Evolutionary conservation across 2,888 invertebrate species (phyloP).

Genomic region (Drosophila maculinotata): DNA sequence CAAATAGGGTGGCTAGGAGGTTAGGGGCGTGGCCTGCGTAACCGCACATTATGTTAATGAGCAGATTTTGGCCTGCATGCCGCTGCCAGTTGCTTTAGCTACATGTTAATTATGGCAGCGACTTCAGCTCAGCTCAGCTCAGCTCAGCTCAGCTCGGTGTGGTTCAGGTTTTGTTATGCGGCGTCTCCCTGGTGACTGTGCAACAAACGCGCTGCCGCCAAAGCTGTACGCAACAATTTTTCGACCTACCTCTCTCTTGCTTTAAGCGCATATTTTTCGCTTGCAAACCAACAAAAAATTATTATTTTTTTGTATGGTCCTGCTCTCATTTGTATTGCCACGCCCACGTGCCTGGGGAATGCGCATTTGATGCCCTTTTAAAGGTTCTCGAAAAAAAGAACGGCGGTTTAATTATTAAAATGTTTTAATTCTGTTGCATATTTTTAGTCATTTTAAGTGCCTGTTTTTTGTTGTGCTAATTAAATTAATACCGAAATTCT

Average conservation of each 20-base stretch:
- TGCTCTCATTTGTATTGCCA: constrained; percentile 13
- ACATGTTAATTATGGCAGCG: constrained; percentile 68
- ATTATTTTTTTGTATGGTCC: constrained; percentile 15
- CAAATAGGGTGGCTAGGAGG: constrained; percentile 5
- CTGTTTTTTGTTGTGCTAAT: constrained; percentile 46
- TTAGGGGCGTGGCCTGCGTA: constrained; percentile 37
- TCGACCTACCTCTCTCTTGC: background rate
- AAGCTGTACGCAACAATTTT: constrained; percentile 27
- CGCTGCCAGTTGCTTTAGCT: constrained; percentile 28
- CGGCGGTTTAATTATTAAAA: constrained; percentile 77
- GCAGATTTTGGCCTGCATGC: constrained; percentile 52
- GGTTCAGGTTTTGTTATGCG: constrained; percentile 43
- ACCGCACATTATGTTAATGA: constrained; percentile 82
- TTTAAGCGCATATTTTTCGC: constrained; percentile 11
- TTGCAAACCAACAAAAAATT: constrained; percentile 43
- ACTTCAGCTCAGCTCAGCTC: constrained; percentile 17
- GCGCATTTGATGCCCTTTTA: constrained; percentile 35
- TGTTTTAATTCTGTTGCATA: constrained; percentile 63
- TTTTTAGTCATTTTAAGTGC: constrained; percentile 53
- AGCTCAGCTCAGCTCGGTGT: constrained; percentile 28
- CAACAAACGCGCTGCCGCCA: constrained; percentile 15
- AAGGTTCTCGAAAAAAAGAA: constrained; percentile 33
- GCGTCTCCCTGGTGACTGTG: constrained; percentile 20
- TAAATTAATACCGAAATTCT: constrained; percentile 62
- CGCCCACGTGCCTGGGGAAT: constrained; percentile 12